Evolutionary conservation across 2,113 vertebrate genomes (phyloP), one percentile per base, ranked within the genome.

Genomic region (Octodon degus): DNA sequence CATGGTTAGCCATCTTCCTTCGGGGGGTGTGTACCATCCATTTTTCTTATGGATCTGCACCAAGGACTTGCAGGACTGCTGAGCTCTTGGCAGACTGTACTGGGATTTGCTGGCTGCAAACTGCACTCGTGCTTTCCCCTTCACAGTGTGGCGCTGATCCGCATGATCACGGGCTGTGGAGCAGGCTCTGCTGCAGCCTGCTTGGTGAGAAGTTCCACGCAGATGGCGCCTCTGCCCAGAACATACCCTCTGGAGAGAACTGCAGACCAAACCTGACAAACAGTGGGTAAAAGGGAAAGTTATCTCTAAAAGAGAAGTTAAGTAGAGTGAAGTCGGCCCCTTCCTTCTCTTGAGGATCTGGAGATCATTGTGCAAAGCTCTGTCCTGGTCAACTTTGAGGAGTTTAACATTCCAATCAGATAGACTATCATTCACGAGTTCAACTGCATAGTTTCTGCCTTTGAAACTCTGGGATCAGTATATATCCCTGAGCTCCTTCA

Each of bases 41-140:
- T 99, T 99, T 98, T 99, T 99, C 99, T 99, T 99, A 1, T 99
- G 99, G 98, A 99, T 99, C 99, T 99, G 99, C 96, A 99, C 99
- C 98, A 99, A 98, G 97, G 99, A 99, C 98, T 99, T 99, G 98
- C 99, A 99, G 96, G 99, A 99, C 98, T 99, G 99, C 98, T 99
- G 99, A 85, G 99, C 99, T 99, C 99, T 99, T 55, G 99, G 99
- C 98, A 99, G 99, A 98, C 99, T 99, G 99, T 50, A 99, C 97
- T 99, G 99, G 93, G 99, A 99, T 99, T 99, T 99, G 97, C 99
- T 99, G 98, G 99, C 99, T 98, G 99, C 99, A 47, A 99, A 99
- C 94, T 99, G 99, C 92, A 99, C 99, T 81, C 99, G 98, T 0
- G 99, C 99, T 96, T 99, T 99, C 92, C 99, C 99, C 98, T 99